phyloP scores from a whole-genome alignment of 2,797 vertebrate species.

The Danio jaintianensis region DNA sequence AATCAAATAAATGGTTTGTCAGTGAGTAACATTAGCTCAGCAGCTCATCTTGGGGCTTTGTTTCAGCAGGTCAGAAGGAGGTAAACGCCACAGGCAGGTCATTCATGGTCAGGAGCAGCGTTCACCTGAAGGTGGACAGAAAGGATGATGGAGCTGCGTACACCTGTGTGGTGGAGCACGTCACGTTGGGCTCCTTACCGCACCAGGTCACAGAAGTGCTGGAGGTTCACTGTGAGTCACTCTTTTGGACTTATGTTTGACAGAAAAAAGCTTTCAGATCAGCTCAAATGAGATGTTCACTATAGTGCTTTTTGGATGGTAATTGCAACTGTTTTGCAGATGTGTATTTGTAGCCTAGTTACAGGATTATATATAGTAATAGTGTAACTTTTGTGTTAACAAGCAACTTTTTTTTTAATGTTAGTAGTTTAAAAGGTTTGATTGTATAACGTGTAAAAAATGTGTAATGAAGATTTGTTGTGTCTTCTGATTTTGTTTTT shows the following conservation, averaged over 20 bases:
- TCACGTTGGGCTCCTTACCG: constrained; percentile 88
- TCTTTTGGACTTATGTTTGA: background rate
- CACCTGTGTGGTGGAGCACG: constrained; percentile 95
- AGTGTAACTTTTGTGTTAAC: background rate
- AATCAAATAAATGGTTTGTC: no score
- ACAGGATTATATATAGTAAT: background rate
- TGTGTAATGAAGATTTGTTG: background rate
- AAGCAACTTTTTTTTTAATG: background rate
- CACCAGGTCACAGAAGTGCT: constrained; percentile 95
- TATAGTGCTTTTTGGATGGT: background rate
- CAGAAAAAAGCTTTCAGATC: background rate
- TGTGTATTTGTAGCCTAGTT: background rate
- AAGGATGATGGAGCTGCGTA: constrained; percentile 90
- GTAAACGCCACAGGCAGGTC: constrained; percentile 91
- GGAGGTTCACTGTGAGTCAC: constrained; percentile 98
- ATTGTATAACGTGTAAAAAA: background rate
- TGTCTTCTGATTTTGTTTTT: background rate
- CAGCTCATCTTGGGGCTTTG: constrained; percentile 30
- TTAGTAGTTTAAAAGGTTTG: background rate
- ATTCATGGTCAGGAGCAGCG: constrained; percentile 89
- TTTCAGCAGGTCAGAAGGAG: constrained; percentile 84
- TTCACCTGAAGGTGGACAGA: constrained; percentile 91
- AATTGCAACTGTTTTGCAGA: background rate
- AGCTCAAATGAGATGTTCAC: background rate
- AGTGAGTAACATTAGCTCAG: background rate